These are phyloP conservation scores for Adoxophyes honmai DNA, from an alignment of 1,140 invertebrate genomes.

Conservation along the genomic window DNA sequence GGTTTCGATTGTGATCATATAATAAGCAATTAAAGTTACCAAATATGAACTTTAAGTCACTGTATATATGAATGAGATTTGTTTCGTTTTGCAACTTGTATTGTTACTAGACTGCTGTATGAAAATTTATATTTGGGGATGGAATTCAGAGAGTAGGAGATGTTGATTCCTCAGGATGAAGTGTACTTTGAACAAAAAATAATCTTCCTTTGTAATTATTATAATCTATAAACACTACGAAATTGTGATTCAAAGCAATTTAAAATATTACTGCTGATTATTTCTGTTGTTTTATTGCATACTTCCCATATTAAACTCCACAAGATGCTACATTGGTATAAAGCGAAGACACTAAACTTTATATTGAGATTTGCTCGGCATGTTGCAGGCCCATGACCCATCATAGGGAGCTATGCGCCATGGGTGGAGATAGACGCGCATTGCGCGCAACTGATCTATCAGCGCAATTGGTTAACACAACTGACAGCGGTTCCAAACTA, in stretches of 20 bases:
- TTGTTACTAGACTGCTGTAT: conserved; percentile 9
- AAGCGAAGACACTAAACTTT: no score
- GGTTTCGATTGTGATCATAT: conserved; percentile 1
- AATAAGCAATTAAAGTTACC: conserved; percentile 11
- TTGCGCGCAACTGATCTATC: no score
- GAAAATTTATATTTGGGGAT: conserved; percentile 14
- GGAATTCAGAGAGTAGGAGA: conserved; percentile 23
- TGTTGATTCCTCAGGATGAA: conserved; percentile 38
- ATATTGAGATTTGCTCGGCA: no score
- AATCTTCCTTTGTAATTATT: conserved; percentile 75
- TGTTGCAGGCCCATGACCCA: no score
- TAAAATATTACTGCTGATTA: conserved; percentile 76
- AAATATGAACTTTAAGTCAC: conserved; percentile 7
- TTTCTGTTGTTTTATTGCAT: conserved; percentile 53
- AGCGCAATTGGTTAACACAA: no score
- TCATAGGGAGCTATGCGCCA: no score
- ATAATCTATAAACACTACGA: conserved; percentile 74
- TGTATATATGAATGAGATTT: conserved; percentile 9
- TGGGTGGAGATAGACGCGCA: no score
- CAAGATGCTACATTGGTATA: no score
- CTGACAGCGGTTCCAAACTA: no score
- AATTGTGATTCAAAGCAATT: conserved; percentile 76
- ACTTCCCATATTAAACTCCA: neutral
- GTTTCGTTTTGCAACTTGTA: neutral
- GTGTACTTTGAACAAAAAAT: conserved; percentile 63